phyloP scores from a whole-genome alignment of 2,113 vertebrate genomes.

The Pongo abelii region DNA sequence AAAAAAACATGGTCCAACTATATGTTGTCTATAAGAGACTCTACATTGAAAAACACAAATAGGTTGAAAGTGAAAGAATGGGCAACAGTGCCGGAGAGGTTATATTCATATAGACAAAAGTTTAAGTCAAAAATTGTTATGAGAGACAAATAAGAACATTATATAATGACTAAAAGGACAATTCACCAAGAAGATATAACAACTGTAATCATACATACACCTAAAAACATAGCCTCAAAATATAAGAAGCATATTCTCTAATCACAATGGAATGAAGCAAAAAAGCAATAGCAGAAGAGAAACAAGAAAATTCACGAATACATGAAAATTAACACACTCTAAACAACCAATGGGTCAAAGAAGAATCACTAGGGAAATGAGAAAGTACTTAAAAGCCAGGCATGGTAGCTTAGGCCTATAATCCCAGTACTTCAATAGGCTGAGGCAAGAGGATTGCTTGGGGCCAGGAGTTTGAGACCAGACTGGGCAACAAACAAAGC shows the following conservation, averaged over 20 bases:
- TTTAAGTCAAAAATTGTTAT: neutral
- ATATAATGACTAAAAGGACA: neutral
- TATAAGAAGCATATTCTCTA: neutral
- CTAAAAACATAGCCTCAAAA: neutral
- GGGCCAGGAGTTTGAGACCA: too few species aligned
- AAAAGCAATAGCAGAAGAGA: neutral
- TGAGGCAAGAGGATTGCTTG: too few species aligned
- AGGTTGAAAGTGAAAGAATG: neutral
- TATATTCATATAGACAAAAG: too few species aligned
- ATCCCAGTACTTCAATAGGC: too few species aligned
- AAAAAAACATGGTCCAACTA: neutral
- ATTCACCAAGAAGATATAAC: neutral
- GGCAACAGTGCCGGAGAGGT: neutral
- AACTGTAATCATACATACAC: neutral
- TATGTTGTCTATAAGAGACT: neutral
- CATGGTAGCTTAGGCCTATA: too few species aligned
- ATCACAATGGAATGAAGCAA: neutral
- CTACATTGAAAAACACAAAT: neutral
- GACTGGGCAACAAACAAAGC: too few species aligned
- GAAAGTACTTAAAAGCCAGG: neutral
- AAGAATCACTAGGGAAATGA: neutral
- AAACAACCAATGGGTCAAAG: neutral
- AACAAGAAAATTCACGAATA: neutral
- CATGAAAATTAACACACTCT: neutral
- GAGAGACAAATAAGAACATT: neutral